Evolutionary conservation across 1,140 invertebrate species (phyloP).

Genomic region (Drosophila sulfurigaster): DNA sequence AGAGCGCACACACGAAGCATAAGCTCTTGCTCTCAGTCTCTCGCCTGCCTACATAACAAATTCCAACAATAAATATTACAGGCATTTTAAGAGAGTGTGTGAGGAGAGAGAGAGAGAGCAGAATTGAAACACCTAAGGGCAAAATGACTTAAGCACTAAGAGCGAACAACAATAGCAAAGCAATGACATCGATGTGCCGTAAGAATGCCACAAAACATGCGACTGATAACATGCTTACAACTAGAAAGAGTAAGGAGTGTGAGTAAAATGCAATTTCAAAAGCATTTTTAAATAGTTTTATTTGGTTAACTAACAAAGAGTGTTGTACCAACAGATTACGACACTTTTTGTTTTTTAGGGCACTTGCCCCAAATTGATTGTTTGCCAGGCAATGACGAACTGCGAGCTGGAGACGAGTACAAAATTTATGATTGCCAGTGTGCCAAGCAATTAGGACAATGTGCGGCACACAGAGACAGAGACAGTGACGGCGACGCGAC

Average conservation of each 20-base stretch:
- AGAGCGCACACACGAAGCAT: conserved; percentile 15
- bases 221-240: conserved; percentile 32
- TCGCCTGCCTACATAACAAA: neutral
- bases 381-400: conserved; percentile 2
- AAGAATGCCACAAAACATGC: conserved; percentile 36
- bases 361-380: conserved; percentile 29
- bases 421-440: conserved; percentile 21
- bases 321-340: conserved; percentile 1
- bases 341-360: conserved; percentile 10
- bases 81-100: conserved; percentile 35
- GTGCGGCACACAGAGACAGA: neutral
- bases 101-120: conserved; percentile 7
- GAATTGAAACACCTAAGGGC: conserved; percentile 9
- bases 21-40: conserved; percentile 14
- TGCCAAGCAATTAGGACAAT: conserved; percentile 33
- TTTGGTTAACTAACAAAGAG: neutral
- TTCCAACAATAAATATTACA: conserved; percentile 52
- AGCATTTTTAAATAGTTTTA: conserved; percentile 4
- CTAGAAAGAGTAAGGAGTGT: conserved; percentile 15
- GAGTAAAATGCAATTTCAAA: conserved; percentile 34
- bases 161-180: conserved; percentile 34
- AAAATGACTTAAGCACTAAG: conserved; percentile 30
- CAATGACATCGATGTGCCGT: conserved; percentile 50
- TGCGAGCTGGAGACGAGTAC: neutral
- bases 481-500: no score